phyloP scores from a whole-genome alignment of 2,797 vertebrate genomes.

The Echiichthys vipera region DNA sequence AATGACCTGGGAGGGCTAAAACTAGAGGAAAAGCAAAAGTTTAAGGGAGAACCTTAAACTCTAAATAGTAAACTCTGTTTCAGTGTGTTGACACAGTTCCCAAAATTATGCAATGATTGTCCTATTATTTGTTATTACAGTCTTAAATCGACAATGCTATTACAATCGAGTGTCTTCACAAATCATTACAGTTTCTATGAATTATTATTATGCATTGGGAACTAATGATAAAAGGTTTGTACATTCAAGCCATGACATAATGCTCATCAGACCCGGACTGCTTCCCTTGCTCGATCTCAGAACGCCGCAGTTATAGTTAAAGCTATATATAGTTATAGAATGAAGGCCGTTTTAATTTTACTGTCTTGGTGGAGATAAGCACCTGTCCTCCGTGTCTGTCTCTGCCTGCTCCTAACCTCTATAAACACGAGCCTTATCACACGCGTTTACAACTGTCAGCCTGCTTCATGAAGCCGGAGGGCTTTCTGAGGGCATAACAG shows the following conservation, averaged over 20 bases:
- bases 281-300: conserved; percentile 28
- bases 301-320: conserved; percentile 34
- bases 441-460: conserved; percentile 74
- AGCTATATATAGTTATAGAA: conserved; percentile 57
- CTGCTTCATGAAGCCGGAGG: conserved; percentile 38
- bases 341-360: conserved; percentile 73
- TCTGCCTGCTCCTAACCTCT: conserved; percentile 81
- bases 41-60: conserved; percentile 9
- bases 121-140: not conserved
- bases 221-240: not conserved
- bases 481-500: conserved; percentile 50
- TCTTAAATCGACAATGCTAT: not conserved
- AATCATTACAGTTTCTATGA: not conserved
- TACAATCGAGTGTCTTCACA: not conserved
- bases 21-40: conserved; percentile 17
- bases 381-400: conserved; percentile 83
- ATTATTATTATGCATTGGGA: conserved; percentile 8
- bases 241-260: conserved; percentile 50
- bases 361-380: conserved; percentile 74
- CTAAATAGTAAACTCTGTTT: conserved; percentile 23
- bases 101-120: not conserved
- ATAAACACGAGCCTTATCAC: conserved; percentile 83
- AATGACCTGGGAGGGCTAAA: conserved; percentile 49
- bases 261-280: conserved; percentile 8
- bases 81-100: not conserved